Conservation (phyloP, 2,113 vertebrate species). For the Otocyon megalotis region DNA sequence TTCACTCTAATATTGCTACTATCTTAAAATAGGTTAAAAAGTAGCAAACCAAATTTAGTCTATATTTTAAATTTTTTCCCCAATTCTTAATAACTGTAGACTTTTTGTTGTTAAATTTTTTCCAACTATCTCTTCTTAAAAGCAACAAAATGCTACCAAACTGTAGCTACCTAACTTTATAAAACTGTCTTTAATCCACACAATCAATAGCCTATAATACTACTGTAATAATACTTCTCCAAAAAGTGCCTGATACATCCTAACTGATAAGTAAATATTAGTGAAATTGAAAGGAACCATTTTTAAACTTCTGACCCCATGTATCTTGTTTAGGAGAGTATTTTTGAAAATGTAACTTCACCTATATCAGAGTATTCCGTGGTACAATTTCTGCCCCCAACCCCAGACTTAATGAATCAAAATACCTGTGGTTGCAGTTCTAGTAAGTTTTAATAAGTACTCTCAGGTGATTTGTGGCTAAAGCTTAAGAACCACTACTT, state of each 20-base stretch:
- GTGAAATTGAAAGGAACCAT: slow-evolving; percentile 28
- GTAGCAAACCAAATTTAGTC: background rate
- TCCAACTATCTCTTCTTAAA: background rate
- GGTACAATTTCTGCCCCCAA: background rate
- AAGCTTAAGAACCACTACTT: slow-evolving; percentile 1
- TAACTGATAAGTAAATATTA: slow-evolving; percentile 28
- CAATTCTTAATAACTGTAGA: background rate
- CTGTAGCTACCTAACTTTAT: slow-evolving; percentile 3
- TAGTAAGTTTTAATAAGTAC: background rate
- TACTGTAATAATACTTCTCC: background rate
- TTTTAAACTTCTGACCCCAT: slow-evolving; percentile 11
- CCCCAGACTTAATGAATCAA: background rate
- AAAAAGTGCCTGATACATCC: background rate
- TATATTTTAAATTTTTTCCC: slow-evolving; percentile 3
- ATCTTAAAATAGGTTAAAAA: background rate
- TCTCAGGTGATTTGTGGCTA: background rate
- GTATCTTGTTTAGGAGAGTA: background rate
- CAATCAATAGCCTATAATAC: background rate
- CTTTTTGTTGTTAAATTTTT: background rate
- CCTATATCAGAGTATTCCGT: background rate
- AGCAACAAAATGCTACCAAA: slow-evolving; percentile 55
- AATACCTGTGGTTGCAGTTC: background rate
- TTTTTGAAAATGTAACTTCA: slow-evolving; percentile 17
- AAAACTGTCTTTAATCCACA: slow-evolving; percentile 30
- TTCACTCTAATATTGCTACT: slow-evolving; percentile 13